phyloP scores from a whole-genome alignment of 2,888 invertebrate genomes.

The Conops quadrifasciatus region DNA sequence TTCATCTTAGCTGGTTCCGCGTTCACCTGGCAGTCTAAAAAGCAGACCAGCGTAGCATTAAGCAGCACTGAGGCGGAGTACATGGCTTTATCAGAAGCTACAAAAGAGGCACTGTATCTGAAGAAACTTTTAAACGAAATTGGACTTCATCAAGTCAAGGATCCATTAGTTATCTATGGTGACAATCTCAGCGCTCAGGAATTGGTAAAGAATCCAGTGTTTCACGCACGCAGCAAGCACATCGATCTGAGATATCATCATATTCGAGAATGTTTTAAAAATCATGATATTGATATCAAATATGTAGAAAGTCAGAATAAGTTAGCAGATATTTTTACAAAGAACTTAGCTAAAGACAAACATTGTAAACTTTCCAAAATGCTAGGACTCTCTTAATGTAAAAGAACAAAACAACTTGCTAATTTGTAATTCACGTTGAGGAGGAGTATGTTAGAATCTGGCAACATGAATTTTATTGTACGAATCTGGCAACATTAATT shows the following conservation, averaged over 20 bases:
- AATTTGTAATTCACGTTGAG: too few relatives aligned
- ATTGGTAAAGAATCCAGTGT: background rate
- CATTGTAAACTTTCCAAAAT: background rate
- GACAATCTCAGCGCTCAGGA: background rate
- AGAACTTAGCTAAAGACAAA: background rate
- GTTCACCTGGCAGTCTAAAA: background rate
- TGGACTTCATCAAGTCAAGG: background rate
- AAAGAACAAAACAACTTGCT: too few relatives aligned
- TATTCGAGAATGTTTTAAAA: background rate
- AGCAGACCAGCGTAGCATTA: background rate
- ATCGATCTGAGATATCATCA: background rate
- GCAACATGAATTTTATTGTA: too few relatives aligned
- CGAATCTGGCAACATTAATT: too few relatives aligned
- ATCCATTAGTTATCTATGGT: background rate
- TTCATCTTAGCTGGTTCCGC: background rate
- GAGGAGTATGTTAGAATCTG: too few relatives aligned
- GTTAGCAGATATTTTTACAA: background rate
- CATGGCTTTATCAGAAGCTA: background rate
- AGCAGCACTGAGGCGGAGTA: too few relatives aligned
- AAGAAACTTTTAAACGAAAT: slow-evolving; percentile 5
- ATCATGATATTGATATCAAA: background rate
- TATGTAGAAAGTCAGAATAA: background rate
- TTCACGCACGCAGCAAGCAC: background rate
- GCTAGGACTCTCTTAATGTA: background rate
- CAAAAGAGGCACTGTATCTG: slow-evolving; percentile 12